A percentile compares a stretch with the other conserved stretches of the same genome.
Evolutionary conservation across 2,797 vertebrate species (phyloP).

Genomic region (Macropodus opercularis): DNA sequence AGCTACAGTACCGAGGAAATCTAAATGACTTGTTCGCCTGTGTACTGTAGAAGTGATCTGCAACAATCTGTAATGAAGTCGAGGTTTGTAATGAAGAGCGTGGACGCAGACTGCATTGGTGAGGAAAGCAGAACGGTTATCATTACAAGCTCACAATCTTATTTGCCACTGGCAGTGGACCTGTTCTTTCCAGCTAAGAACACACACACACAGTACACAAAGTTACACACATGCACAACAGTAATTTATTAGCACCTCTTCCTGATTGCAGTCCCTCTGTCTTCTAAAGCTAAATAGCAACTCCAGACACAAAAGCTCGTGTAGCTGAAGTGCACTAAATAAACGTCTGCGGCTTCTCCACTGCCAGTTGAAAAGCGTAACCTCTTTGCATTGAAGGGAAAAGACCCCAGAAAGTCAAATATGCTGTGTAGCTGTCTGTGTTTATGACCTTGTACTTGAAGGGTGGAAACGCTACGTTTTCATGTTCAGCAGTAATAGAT

Average conservation of each 20-base stretch:
- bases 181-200: slow-evolving; percentile 60
- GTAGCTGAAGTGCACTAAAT: slow-evolving; percentile 72
- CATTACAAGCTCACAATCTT: slow-evolving; percentile 39
- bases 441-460: slow-evolving; percentile 34
- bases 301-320: slow-evolving; percentile 71
- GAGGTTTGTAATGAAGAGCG: slow-evolving; percentile 26
- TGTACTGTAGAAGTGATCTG: neutral
- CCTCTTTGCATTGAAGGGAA: slow-evolving; percentile 41
- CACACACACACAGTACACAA: slow-evolving; percentile 22
- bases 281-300: slow-evolving; percentile 83
- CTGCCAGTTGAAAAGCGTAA: slow-evolving; percentile 61
- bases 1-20: neutral
- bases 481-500: slow-evolving; percentile 17
- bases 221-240: slow-evolving; percentile 48
- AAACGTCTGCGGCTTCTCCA: slow-evolving; percentile 63
- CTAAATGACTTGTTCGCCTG: slow-evolving; percentile 11
- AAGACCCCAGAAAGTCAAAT: slow-evolving; percentile 42
- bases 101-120: slow-evolving; percentile 31
- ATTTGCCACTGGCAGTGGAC: slow-evolving; percentile 48
- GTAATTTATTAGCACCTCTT: slow-evolving; percentile 81
- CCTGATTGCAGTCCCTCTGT: slow-evolving; percentile 80
- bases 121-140: slow-evolving; percentile 46
- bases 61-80: slow-evolving; percentile 24
- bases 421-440: slow-evolving; percentile 7
- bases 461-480: slow-evolving; percentile 5